Conservation (phyloP, 1,140 invertebrate genomes). For the Trichonephila clavata region DNA sequence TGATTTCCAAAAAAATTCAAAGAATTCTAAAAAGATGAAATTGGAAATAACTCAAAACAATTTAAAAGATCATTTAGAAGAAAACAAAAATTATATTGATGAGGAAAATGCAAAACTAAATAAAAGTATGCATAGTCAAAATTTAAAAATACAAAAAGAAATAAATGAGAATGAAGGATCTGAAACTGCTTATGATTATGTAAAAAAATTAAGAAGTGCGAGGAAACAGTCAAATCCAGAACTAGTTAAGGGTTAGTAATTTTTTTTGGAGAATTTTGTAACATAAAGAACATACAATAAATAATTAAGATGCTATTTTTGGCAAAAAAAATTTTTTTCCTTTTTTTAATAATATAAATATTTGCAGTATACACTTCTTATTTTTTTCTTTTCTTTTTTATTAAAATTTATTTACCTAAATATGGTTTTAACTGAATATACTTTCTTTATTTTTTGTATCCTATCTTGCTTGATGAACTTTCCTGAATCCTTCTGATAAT, state of each 20-base stretch:
- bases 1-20: neutral
- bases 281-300: too few species aligned
- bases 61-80: neutral
- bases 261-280: too few species aligned
- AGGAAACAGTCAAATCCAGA: neutral
- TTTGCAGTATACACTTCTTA: too few species aligned
- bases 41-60: neutral
- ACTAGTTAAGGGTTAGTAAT: constrained; percentile 1
- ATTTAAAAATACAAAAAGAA: neutral
- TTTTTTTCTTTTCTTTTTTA: too few species aligned
- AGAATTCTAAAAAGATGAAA: neutral
- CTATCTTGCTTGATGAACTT: too few species aligned
- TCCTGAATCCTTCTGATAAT: too few species aligned
- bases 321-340: too few species aligned
- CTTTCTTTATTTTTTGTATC: too few species aligned
- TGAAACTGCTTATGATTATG: constrained; percentile 59
- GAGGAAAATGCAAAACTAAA: constrained; percentile 19
- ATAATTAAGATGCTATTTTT: too few species aligned
- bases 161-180: neutral
- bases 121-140: neutral
- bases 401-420: too few species aligned
- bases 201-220: constrained; percentile 55
- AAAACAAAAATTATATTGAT: constrained; percentile 23
- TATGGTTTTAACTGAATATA: too few species aligned
- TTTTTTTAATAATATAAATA: too few species aligned